Percentiles rank a stretch among this genome's conserved stretches.
These are phyloP conservation scores for Cottoperca gobio DNA, from an alignment of 2,797 vertebrate genomes.

Conservation along the genomic window DNA sequence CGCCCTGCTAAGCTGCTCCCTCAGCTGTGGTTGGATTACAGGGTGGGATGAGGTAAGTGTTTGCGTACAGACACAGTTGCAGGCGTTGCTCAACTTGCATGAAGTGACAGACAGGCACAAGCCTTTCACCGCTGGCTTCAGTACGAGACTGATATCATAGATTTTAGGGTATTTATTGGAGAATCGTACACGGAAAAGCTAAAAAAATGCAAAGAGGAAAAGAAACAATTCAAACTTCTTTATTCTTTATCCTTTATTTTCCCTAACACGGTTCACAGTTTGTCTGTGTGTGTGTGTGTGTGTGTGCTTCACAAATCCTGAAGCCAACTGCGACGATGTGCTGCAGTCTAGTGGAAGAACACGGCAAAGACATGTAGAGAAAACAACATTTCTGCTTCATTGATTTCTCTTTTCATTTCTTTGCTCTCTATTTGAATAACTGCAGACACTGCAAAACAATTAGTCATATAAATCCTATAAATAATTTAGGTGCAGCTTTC, in stretches of 20 bases:
- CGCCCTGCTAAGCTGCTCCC: slow-evolving; percentile 35
- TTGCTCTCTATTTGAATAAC: background rate
- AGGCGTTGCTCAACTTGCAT: background rate
- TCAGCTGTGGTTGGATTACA: slow-evolving; percentile 47
- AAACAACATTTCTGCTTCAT: background rate
- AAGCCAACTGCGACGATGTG: slow-evolving; percentile 1
- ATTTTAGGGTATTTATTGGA: too few relatives aligned
- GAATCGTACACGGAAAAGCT: background rate
- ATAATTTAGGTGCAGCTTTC: background rate
- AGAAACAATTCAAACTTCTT: background rate
- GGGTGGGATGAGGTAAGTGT: slow-evolving; percentile 42
- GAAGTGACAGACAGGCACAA: slow-evolving; percentile 48
- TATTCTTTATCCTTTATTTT: background rate
- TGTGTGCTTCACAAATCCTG: slow-evolving; percentile 6
- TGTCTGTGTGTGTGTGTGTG: background rate
- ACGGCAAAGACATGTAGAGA: background rate
- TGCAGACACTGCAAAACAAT: background rate
- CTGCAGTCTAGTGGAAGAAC: slow-evolving; percentile 35
- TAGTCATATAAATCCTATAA: background rate
- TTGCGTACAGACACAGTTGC: slow-evolving; percentile 22
- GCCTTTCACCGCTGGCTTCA: slow-evolving; percentile 18
- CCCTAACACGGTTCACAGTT: background rate
- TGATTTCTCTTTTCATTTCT: background rate
- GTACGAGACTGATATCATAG: background rate
- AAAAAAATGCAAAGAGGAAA: background rate